Evolutionary conservation across 2,888 invertebrate genomes (phyloP), one percentile per base, ranked within the genome.

Genomic region (Lasioglossum figueresi): DNA sequence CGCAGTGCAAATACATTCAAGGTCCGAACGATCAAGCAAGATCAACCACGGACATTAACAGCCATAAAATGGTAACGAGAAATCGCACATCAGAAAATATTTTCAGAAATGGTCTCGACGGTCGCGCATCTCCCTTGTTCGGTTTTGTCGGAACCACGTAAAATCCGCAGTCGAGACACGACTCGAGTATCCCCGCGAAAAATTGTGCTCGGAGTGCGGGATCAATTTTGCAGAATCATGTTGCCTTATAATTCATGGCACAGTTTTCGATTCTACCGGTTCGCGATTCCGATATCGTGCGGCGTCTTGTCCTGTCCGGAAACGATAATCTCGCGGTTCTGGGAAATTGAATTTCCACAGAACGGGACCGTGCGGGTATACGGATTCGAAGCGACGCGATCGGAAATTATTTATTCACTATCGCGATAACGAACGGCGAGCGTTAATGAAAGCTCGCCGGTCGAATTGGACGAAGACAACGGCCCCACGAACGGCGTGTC

Each of bases 401-500:
- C 31, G 63, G 63, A 63, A 63, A 63, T 63, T 63, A 68, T 68
- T 68, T 68, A 68, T 68, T 68, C 34, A 68, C 23, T 34, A 23
- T 68, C 37, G 37, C 66, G 66, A 68, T 68, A 68, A 68, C 34
- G 66, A 68, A 68, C 37, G 19, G 31, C 19, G 37, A 68, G 66
- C 66, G 66, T 68, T 68, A 68, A 68, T 68, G 66, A 68, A 68
- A 68, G 34, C 66, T 34, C 34, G 23, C 34, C 66, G 31, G 16
- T 23, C 66, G 66, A 68, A 63, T 63, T 63, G 16, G 16, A 63
- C 63, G 63, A 63, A 63, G 63, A 63, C 63, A 63, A 27, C 63
- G 59, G 27, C 16, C 4, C 1, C 59, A n/a, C 59, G 56, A 48
- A 48, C 48, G 48, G 59, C 5, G 27, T 27, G 63, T 27, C 16